phyloP scores from a whole-genome alignment of 2,797 vertebrate genomes.

The Kryptopterus vitreolus region DNA sequence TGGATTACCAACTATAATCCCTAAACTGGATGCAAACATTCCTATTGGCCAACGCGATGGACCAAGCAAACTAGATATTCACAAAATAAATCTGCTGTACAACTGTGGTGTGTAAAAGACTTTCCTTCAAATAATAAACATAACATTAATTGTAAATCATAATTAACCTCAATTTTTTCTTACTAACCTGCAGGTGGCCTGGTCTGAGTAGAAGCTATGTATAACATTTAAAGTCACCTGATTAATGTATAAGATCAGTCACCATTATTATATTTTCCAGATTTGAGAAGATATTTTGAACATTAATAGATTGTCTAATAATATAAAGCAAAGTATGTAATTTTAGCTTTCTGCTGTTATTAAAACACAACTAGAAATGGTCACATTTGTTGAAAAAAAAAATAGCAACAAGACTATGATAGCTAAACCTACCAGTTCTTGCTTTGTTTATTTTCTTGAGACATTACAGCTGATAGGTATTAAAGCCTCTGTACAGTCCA shows the following conservation, averaged over 20 bases:
- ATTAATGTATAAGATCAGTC: neutral
- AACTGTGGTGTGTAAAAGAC: constrained; percentile 73
- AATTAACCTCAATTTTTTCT: constrained; percentile 34
- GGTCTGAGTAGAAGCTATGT: constrained; percentile 55
- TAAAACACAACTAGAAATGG: neutral
- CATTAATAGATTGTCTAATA: neutral
- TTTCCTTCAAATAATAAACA: neutral
- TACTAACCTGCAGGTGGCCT: constrained; percentile 60
- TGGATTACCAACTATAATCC: constrained; percentile 82
- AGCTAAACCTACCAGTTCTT: too few species aligned
- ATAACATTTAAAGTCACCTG: neutral
- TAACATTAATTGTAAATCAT: neutral
- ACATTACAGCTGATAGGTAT: too few species aligned
- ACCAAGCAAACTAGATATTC: constrained; percentile 79
- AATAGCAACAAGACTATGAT: too few species aligned
- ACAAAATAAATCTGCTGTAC: constrained; percentile 86
- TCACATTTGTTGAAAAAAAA: neutral
- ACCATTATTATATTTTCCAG: neutral
- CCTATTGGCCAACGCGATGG: constrained; percentile 84
- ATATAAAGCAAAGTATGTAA: neutral
- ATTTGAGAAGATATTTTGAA: neutral
- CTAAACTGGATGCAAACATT: constrained; percentile 80
- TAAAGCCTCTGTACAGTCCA: too few species aligned
- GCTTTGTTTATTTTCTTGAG: too few species aligned
- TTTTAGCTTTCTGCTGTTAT: neutral